A percentile compares a stretch with the other conserved stretches of the same genome.
phyloP scores from a whole-genome alignment of 1,140 invertebrate genomes.

The Drosophila erecta region DNA sequence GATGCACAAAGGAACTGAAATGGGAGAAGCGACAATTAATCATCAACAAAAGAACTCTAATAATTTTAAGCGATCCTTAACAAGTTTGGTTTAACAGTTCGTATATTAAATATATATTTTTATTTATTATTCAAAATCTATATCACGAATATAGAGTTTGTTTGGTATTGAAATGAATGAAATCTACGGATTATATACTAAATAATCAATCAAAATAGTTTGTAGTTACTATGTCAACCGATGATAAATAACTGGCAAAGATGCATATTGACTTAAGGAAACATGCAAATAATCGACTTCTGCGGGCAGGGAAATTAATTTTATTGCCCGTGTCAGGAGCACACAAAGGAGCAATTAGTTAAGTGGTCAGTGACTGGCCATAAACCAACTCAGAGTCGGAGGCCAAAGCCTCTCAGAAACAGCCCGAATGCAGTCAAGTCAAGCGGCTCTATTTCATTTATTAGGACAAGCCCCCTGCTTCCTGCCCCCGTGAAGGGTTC shows the following conservation, averaged over 20 bases:
- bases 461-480: constrained; percentile 37
- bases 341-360: constrained; percentile 80
- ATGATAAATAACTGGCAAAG: neutral
- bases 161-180: too few species aligned
- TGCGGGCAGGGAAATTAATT: constrained; percentile 54
- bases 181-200: neutral
- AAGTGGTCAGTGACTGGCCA: constrained; percentile 74
- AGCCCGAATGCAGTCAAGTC: constrained; percentile 55
- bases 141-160: too few species aligned
- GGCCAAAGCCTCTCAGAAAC: constrained; percentile 62
- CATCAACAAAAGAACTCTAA: neutral
- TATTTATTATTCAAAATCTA: too few species aligned
- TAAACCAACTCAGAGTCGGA: constrained; percentile 54
- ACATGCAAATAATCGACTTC: constrained; percentile 51
- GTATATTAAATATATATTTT: too few species aligned
- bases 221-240: neutral
- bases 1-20: constrained; percentile 75
- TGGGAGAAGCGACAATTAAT: neutral
- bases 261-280: constrained; percentile 26
- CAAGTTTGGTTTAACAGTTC: too few species aligned
- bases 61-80: too few species aligned
- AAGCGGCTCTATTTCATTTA: constrained; percentile 76
- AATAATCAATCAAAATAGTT: too few species aligned
- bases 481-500: constrained; percentile 1
- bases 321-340: constrained; percentile 73